A percentile compares a stretch with the other conserved stretches of the same genome.
These are phyloP conservation scores for Colaptes auratus DNA, from an alignment of 2,113 vertebrate genomes.

Conservation along the genomic window DNA sequence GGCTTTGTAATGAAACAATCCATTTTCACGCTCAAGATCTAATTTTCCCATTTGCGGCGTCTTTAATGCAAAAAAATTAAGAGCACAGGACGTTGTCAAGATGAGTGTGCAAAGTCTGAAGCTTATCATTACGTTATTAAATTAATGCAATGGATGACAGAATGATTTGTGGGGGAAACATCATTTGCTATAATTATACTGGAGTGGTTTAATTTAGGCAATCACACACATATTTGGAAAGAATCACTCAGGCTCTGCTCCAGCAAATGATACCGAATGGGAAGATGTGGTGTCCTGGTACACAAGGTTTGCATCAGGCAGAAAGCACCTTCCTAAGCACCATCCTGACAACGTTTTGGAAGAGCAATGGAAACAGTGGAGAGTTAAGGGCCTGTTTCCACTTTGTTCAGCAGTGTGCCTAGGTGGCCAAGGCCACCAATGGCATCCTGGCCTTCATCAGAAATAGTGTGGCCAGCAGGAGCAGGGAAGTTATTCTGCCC, in stretches of 20 bases:
- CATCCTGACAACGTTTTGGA: neutral
- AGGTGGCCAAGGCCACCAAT: too few relatives aligned
- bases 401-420: too few relatives aligned
- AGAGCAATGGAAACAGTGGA: neutral
- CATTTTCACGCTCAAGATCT: slow-evolving; percentile 55
- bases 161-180: slow-evolving; percentile 14
- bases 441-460: too few relatives aligned
- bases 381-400: neutral
- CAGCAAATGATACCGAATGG: neutral
- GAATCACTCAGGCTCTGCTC: neutral
- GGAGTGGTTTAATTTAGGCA: slow-evolving; percentile 44
- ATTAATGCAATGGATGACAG: slow-evolving; percentile 25
- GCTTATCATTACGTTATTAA: slow-evolving; percentile 55
- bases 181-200: slow-evolving; percentile 39
- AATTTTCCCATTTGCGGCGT: slow-evolving; percentile 55
- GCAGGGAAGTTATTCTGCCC: too few relatives aligned
- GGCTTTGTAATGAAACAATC: slow-evolving; percentile 67
- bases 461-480: too few relatives aligned
- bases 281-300: neutral
- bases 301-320: neutral
- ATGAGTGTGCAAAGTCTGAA: slow-evolving; percentile 20
- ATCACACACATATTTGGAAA: slow-evolving; percentile 20
- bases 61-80: slow-evolving; percentile 54
- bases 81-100: neutral
- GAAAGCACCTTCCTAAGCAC: neutral